Base-by-base conservation (phyloP, 2,888 invertebrate species). In the Lochmaea capreae region DNA sequence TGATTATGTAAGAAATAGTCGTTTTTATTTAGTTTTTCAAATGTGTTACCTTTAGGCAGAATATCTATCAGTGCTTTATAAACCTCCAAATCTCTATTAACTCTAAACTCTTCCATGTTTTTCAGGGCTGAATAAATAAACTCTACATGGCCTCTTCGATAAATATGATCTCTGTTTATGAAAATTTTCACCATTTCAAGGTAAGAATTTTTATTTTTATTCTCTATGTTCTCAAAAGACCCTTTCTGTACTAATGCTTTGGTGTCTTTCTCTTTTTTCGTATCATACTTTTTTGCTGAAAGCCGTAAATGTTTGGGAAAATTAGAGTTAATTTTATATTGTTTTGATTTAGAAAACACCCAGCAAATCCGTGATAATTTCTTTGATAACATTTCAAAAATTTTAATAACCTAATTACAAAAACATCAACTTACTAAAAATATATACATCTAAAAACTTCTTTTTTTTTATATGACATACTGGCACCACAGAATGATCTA, bases 81-180 rank as follows among this genome's bases (percentile, higher is more conserved):
- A 0, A 92, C 93, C 82, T 95, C 94, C 18, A 96, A 83, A 85
- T 97, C 98, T 84, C 93, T 93, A 70, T 96, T 92, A 0, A 98
- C 96, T 0, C 95, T 95, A 87, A 95, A 98, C 72, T 94, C 93
- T 79, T 95, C 91, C 95, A 99, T 95, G 83, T 94, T 91, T 71
- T 92, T 92, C 76, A 99, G 86, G 0, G 98, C 97, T 0, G 95
- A 92, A 84, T 95, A 94, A 80, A 99, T 96, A 87, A 99, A 99
- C 83, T 98, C 97, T 0, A 97, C 96, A 86, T 97, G 96, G 59
- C 97, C 97, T 74, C 95, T 89, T 76, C 95, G 90, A 81, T 93
- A 91, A 0, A 89, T 89, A 63, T 79, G 65, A 79, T 93, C 93
- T 58, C 91, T 89, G 42, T 89, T 89, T 80, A 92, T 89, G 83